Evolutionary conservation across 2,888 invertebrate species (phyloP), one percentile per base, ranked within the genome.

Genomic region (Strigamia transsilvanica): DNA sequence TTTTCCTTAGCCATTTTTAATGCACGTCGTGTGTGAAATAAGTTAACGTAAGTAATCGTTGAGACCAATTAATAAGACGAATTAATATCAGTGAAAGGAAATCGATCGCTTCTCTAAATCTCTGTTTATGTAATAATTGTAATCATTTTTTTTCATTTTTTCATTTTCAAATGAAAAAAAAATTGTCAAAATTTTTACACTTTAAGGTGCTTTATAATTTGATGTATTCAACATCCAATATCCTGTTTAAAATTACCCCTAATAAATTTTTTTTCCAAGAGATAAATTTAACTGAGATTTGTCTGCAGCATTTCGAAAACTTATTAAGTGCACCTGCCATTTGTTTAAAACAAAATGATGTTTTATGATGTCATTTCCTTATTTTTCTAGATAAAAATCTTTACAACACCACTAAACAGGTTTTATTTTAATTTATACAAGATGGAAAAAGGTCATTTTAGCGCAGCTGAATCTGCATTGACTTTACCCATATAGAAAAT

Each of bases 351-450:
- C 21, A 66, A 66, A 66, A 66, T 66, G 23, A 66, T 66, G 61
- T 66, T 66, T 51, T 66, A 66, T 66, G 61, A 66, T 66, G 61
- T 66, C 61, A 66, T 66, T 66, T 66, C 61, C 61, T 66, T 15
- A 66, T 66, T 66, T 66, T 66, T 12, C 61, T n/a, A 66, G 61
- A 66, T 66, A 66, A 21, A 66, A 66, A 66, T 66, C 61, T 66
- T 66, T 46, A 21, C 61, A 66, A n/a, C 61, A 66, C 61, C 23
- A 21, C 21, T 66, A 23, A 66, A 66, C 61, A 66, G 61, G 61
- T 66, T 66, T 66, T 21, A 66, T 66, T 66, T 38, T 66, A 66
- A 66, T 66, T 66, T 66, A 66, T n/a, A 66, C 61, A 23, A 21
- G 61, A 66, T 66, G 61, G 46, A 46, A 66, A 51, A 66, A 66